These are phyloP conservation scores for Salvelinus sp. DNA, from an alignment of 2,113 vertebrate species.

Conservation along the genomic window DNA sequence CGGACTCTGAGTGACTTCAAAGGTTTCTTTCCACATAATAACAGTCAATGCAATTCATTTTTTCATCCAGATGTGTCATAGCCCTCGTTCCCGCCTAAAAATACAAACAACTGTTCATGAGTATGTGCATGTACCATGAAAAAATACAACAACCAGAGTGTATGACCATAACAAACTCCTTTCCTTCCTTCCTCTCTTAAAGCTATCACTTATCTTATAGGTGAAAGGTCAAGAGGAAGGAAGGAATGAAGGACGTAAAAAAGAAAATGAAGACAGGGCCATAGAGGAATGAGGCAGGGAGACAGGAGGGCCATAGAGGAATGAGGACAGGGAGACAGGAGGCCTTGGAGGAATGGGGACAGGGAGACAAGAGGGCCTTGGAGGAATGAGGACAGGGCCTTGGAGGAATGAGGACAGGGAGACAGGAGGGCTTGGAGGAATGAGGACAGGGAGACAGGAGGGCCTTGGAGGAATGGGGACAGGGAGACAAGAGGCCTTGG, in stretches of 20 bases:
- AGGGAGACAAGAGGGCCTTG: neutral
- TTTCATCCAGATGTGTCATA: no score
- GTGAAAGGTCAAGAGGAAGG: neutral
- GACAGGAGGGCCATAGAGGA: conserved; percentile 37
- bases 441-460: no score
- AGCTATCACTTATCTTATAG: neutral
- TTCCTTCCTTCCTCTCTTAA: neutral
- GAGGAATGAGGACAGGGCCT: neutral
- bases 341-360: no score
- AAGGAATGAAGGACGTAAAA: neutral
- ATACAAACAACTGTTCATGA: neutral
- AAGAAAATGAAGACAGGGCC: neutral
- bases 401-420: neutral
- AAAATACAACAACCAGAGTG: neutral
- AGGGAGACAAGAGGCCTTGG: neutral
- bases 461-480: no score
- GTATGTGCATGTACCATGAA: no score
- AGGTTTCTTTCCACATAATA: no score
- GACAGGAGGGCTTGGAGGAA: neutral
- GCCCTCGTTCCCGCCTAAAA: neutral
- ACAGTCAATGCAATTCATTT: no score
- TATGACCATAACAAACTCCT: neutral
- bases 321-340: no score
- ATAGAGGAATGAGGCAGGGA: neutral
- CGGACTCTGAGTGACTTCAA: no score